Base-by-base conservation (phyloP, 2,113 vertebrate species). In the Dasypus novemcinctus region DNA sequence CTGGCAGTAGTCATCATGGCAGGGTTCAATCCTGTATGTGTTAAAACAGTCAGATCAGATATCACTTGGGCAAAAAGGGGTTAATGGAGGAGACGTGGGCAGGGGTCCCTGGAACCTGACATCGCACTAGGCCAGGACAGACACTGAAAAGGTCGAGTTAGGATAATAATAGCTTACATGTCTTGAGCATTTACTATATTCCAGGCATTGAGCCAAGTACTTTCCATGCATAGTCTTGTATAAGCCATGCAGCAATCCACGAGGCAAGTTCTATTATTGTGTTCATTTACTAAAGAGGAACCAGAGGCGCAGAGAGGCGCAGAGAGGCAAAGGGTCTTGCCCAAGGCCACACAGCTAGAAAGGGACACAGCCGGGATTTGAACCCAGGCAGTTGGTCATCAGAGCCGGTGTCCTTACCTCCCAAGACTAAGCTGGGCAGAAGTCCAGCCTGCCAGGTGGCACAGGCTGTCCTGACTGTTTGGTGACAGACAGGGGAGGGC, bases 401-500 rank as follows among this genome's bases (percentile, higher is more conserved):
- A 91, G 86, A 79, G 87, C 74, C n/a, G 46, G 92, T 78, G 92
- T 78, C 64, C 54, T 83, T 36, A 43, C 79, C 82, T 71, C 83
- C 94, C 5, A 1, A 76, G 79, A 86, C n/a, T 46, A 83, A 89
- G 91, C 83, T 57, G 89, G 97, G 97, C 93, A 94, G 3, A 10
- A 91, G 64, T 93, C 97, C 97, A 97, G 97, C 64, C 94, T 96
- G 97, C 94, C 97, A 97, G 97, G 97, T 97, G 97, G 97, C 95
- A 94, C 94, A 91, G 95, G 69, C 97, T 36, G 41, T 95, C 93
- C 95, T 95, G 86, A 75, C 95, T 95, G 93, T 88, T 92, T 96
- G 94, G 97, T 97, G 97, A 97, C 96, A 97, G 97, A 97, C 97
- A 97, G 95, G 95, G 94, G 96, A 97, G 75, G 96, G 97, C 86